Base-by-base conservation (phyloP, 2,888 invertebrate genomes). In the Nephrotoma guestfalica region DNA sequence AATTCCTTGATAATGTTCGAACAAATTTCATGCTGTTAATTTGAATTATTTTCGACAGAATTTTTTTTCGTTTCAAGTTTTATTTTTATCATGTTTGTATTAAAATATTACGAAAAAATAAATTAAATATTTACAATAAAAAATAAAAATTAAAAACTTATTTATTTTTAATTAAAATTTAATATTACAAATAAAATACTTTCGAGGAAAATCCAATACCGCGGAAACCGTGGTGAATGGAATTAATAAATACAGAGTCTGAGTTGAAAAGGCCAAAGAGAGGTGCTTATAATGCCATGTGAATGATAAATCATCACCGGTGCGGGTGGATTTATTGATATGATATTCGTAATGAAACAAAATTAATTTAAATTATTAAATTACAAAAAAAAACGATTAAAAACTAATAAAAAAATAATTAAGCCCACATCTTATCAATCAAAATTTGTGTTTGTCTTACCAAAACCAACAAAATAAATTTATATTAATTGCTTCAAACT, bases 1-100 rank as follows among this genome's bases (percentile, higher is more conserved):
- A 84, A 84, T 84, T 84, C 84, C 84, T 84, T 84, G 84, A 84
- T 84, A 84, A 84, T 84, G 84, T 84, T 84, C 42, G 84, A 84
- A 84, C 84, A 84, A 84, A 84, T 84, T 84, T 84, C 84, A 41
- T 84, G 84, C 84, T 84, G 84, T 84, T 84, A 84, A 84, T 84
- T 84, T 84, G 84, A 84, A 84, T 41, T 84, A 84, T 84, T 84
- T 84, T 84, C 84, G 84, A 84, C 84, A 84, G 71, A 71, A 11
- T 71, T 30, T 71, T 57, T 9, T 30, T 71, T 11, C 30, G 30
- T 7, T 71, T 30, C 11, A 51, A 30, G 30, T 71, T 51, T 51
- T 18, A 30, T 71, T 30, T 51, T 71, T 30, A 71, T 9, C 71
- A 71, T 71, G 71, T 71, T 57, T 71, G 71, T 71, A 71, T 71